A percentile compares a stretch with the other conserved stretches of the same genome.
Evolutionary conservation across 2,888 invertebrate genomes (phyloP).

Genomic region (Ryuthela nishihirai): DNA sequence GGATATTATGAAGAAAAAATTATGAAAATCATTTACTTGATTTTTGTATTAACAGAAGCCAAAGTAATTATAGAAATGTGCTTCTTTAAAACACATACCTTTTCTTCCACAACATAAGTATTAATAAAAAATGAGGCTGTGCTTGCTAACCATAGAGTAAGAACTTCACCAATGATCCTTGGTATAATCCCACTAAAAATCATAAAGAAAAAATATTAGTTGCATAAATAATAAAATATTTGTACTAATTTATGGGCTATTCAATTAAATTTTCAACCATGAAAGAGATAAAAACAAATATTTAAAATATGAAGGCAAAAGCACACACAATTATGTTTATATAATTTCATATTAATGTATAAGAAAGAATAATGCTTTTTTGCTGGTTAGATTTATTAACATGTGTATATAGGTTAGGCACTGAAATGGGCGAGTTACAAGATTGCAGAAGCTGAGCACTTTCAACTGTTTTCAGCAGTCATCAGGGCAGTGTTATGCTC

Average conservation of each 20-base stretch:
- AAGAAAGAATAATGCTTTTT: not conserved
- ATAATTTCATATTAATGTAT: not conserved
- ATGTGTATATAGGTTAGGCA: too few relatives aligned
- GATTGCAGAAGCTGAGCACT: too few relatives aligned
- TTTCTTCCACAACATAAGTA: slow-evolving; percentile 71
- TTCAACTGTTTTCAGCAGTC: too few relatives aligned
- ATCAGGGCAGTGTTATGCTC: too few relatives aligned
- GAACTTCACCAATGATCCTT: slow-evolving; percentile 75
- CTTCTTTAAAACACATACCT: slow-evolving; percentile 7
- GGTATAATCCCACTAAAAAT: slow-evolving; percentile 86
- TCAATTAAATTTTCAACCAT: not conserved
- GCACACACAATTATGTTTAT: not conserved
- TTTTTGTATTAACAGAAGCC: not conserved
- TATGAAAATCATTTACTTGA: not conserved
- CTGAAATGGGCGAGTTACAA: too few relatives aligned
- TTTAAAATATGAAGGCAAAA: not conserved
- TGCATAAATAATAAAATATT: not conserved
- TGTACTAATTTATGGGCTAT: not conserved
- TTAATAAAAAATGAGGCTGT: slow-evolving; percentile 71
- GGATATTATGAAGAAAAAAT: too few relatives aligned
- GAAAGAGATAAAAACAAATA: slow-evolving; percentile 1
- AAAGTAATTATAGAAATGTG: too few relatives aligned
- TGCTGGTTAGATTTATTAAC: too few relatives aligned
- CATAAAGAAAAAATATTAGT: slow-evolving; percentile 5
- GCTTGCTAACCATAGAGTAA: slow-evolving; percentile 72